These are phyloP conservation scores for Sycon ciliatum DNA, from an alignment of 37 sponge, comb jelly and placozoan genomes.

Conservation along the genomic window DNA sequence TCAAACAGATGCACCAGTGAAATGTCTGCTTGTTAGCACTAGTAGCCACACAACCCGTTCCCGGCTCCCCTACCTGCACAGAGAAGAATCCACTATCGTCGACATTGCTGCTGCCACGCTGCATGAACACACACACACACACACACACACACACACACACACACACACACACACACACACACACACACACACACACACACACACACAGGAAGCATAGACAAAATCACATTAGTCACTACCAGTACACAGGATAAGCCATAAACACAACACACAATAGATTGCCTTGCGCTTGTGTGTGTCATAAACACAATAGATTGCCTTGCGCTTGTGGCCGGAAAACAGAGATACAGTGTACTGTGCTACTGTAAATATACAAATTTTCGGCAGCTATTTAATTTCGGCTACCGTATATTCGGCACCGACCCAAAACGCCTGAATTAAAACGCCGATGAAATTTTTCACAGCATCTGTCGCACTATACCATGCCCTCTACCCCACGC, in stretches of 20 bases:
- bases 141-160: slow-evolving; percentile 5
- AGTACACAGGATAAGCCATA: not conserved
- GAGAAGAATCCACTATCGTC: slow-evolving; percentile 98
- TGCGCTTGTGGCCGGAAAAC: too few relatives aligned
- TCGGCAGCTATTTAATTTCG: too few relatives aligned
- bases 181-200: not conserved
- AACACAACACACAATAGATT: not conserved
- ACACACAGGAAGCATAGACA: not conserved
- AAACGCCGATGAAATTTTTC: too few relatives aligned
- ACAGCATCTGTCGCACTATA: too few relatives aligned
- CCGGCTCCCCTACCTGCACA: slow-evolving; percentile 88
- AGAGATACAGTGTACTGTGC: too few relatives aligned
- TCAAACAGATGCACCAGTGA: too few relatives aligned
- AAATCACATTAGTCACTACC: not conserved
- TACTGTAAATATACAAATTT: too few relatives aligned
- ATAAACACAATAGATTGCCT: not conserved
- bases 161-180: slow-evolving; percentile 5
- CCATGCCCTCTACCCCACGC: too few relatives aligned
- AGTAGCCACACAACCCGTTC: too few relatives aligned
- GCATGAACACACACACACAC: not conserved
- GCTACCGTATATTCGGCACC: too few relatives aligned
- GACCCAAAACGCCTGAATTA: too few relatives aligned
- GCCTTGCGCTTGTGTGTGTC: not conserved
- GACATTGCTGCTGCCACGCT: slow-evolving; percentile 44
- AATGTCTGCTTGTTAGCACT: too few relatives aligned